Percentiles rank a stretch among this genome's conserved stretches.
Evolutionary conservation across 2,113 vertebrate genomes (phyloP).

Genomic region (Cynopterus brachyotis): DNA sequence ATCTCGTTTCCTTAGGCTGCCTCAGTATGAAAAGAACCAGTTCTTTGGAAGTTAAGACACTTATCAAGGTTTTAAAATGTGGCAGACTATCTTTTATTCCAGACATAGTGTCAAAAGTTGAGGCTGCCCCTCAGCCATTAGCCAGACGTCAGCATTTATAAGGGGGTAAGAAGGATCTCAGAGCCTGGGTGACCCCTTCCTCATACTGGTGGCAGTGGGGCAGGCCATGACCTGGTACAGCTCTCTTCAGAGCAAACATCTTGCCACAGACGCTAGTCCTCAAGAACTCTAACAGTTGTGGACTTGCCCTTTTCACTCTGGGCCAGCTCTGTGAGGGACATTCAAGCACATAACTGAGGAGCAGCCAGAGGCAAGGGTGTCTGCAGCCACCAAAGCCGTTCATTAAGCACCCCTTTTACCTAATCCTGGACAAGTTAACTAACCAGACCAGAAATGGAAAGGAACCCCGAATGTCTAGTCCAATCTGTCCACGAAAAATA

Average conservation of each 20-base stretch:
- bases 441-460: neutral
- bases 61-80: neutral
- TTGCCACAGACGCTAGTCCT: neutral
- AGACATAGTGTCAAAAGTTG: neutral
- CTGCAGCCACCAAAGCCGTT: neutral
- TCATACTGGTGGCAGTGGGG: neutral
- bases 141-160: neutral
- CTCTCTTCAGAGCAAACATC: neutral
- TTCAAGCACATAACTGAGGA: neutral
- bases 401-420: neutral
- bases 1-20: neutral
- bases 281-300: neutral
- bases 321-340: neutral
- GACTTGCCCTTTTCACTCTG: neutral
- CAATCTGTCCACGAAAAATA: neutral
- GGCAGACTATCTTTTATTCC: neutral
- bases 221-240: neutral
- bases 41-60: neutral
- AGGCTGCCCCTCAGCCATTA: neutral
- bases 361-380: neutral
- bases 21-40: neutral
- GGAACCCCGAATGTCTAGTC: neutral
- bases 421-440: neutral
- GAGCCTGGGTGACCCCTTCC: neutral
- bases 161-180: neutral